A percentile compares a stretch with the other conserved stretches of the same genome.
Conservation (phyloP, 1,140 invertebrate genomes). For the Atopsyche davidsoni region DNA sequence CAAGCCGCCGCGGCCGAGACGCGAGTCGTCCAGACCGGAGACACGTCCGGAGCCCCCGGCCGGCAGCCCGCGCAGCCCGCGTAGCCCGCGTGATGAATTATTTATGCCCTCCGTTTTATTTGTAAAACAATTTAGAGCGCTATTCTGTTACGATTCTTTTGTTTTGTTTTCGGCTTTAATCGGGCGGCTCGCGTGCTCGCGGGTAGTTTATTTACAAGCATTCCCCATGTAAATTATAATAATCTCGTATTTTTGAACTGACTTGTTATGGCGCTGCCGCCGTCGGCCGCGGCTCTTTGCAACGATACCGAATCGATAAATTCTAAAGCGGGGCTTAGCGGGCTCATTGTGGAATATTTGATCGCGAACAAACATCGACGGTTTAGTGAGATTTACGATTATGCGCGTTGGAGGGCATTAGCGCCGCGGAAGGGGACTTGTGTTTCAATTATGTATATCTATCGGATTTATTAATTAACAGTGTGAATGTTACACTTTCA, state of each 20-base stretch:
- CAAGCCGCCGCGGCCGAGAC: background rate
- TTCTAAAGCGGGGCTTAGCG: slow-evolving; percentile 14
- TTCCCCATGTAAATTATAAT: slow-evolving; percentile 25
- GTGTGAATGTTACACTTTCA: too few relatives aligned
- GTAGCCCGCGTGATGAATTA: slow-evolving; percentile 21
- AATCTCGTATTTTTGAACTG: slow-evolving; percentile 22
- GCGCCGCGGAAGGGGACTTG: too few relatives aligned
- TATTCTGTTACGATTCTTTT: slow-evolving; percentile 25
- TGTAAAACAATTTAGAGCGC: slow-evolving; percentile 28
- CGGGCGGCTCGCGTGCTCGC: slow-evolving; percentile 22
- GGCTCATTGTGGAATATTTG: too few relatives aligned
- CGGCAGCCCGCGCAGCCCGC: background rate
- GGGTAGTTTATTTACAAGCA: slow-evolving; percentile 26
- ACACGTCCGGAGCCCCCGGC: background rate
- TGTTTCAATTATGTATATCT: too few relatives aligned
- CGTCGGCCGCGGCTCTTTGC: slow-evolving; percentile 7
- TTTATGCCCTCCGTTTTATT: slow-evolving; percentile 27
- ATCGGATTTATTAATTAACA: too few relatives aligned
- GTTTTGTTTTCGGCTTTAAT: slow-evolving; percentile 22
- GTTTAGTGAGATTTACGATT: too few relatives aligned
- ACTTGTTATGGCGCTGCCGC: slow-evolving; percentile 7
- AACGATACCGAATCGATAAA: slow-evolving; percentile 25
- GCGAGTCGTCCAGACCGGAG: background rate
- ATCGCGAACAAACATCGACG: too few relatives aligned
- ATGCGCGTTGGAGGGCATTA: too few relatives aligned